Evolutionary conservation across 2,888 invertebrate genomes (phyloP).

Genomic region (Meandrusa payeni): DNA sequence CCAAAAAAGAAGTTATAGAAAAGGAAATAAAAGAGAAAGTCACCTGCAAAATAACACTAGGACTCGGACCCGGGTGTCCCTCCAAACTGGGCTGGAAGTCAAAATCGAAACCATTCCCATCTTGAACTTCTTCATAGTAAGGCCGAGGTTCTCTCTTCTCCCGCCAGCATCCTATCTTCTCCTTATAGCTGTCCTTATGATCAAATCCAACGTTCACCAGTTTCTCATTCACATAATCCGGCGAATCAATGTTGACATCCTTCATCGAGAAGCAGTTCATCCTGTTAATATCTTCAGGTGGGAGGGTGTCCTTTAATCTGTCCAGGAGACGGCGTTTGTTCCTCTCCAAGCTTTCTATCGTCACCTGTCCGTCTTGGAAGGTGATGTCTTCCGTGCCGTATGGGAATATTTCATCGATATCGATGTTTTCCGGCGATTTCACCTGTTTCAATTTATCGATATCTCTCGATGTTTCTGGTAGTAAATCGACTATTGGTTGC

Average conservation of each 20-base stretch:
- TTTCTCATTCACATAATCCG: slow-evolving; percentile 57
- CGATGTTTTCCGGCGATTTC: slow-evolving; percentile 23
- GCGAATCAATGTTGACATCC: slow-evolving; percentile 62
- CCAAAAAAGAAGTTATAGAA: no score
- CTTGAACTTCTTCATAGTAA: slow-evolving; percentile 53
- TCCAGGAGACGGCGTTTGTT: slow-evolving; percentile 57
- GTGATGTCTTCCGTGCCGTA: slow-evolving; percentile 40
- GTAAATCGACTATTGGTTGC: slow-evolving; percentile 41
- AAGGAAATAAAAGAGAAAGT: no score
- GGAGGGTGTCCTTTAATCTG: slow-evolving; percentile 43
- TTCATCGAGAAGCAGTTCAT: slow-evolving; percentile 72
- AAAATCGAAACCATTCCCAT: slow-evolving; percentile 85
- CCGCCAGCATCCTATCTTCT: slow-evolving; percentile 39
- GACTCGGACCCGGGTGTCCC: slow-evolving; percentile 94
- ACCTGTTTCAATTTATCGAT: slow-evolving; percentile 23
- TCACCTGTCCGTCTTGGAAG: slow-evolving; percentile 47
- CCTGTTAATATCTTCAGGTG: slow-evolving; percentile 47
- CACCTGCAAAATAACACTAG: slow-evolving; percentile 93
- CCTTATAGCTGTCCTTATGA: slow-evolving; percentile 48
- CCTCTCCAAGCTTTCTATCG: slow-evolving; percentile 58
- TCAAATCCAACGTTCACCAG: slow-evolving; percentile 62
- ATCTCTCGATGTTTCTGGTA: slow-evolving; percentile 43
- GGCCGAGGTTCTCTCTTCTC: slow-evolving; percentile 42
- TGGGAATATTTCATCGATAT: slow-evolving; percentile 52
- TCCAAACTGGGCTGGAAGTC: slow-evolving; percentile 91